Base-by-base conservation (phyloP, 2,888 invertebrate genomes). In the Athrips mouffetella region DNA sequence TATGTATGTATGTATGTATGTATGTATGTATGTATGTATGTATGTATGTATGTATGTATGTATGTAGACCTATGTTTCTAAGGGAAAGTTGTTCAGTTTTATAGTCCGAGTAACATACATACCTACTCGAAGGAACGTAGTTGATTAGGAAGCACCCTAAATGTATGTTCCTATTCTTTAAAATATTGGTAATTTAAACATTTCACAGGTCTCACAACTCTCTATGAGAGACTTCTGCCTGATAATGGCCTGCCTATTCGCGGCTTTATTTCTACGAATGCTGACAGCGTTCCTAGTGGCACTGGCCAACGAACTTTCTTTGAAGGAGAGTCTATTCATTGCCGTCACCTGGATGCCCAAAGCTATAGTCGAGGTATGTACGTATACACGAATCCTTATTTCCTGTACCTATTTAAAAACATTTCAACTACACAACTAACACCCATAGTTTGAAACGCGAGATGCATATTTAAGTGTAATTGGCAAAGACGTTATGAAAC, bases 281-380 rank as follows among this genome's bases (percentile, higher is more conserved):
- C 50, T 88, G 44, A 72, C 85, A 20, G 86, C 87, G 15, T 81
- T 87, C 53, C 67, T 88, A 47, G 79, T 87, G 16, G 74, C 78
- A 3, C 60, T 86, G 44, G 77, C 75, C 40, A 85, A 76, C 55
- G 75, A 76, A 42, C 67, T 85, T 50, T 73, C 85, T 1, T 55
- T 82, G 50, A 84, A 73, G 49, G 87, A 87, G 58, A 83, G 86
- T 53, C 59, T 85, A 47, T 87, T 85, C 55, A 67, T 87, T 33
- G 77, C 81, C 29, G 64, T 86, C 52, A 86, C 88, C 23, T 88
- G 88, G 88, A 84, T 82, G 58, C 88, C 88, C 6, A 88, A 88
- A 60, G 88, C 88, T 33, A 86, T 88, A 51, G 88, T 88, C 2
- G 88, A 87, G 81, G 88, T 86, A 63, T 46, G 29, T 15, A 15